phyloP scores from a whole-genome alignment of 2,113 vertebrate species.

The Barbus barbus region DNA sequence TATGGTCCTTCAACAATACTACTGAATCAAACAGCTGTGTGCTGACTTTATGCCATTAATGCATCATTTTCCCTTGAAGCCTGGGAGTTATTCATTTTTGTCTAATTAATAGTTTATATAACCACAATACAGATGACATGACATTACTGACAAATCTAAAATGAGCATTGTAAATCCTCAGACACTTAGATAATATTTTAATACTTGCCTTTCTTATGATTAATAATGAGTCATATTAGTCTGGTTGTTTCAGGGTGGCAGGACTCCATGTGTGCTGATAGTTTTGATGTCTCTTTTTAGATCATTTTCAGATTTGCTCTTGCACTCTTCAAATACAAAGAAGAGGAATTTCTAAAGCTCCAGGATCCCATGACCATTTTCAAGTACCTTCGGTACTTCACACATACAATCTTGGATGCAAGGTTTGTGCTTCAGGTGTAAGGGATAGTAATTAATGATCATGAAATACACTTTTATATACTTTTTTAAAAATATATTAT shows the following conservation, averaged over 20 bases:
- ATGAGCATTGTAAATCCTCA: too few relatives aligned
- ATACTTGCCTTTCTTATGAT: neutral
- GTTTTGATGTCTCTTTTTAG: slow-evolving; percentile 64
- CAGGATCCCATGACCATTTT: slow-evolving; percentile 92
- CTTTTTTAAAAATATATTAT: too few relatives aligned
- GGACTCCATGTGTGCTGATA: neutral
- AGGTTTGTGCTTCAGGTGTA: slow-evolving; percentile 72
- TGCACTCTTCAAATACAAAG: slow-evolving; percentile 94
- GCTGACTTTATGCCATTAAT: too few relatives aligned
- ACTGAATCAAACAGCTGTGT: neutral
- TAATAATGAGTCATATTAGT: neutral
- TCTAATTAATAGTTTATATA: neutral
- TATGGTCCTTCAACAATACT: neutral
- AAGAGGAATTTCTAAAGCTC: slow-evolving; percentile 92
- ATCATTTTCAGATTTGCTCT: slow-evolving; percentile 95
- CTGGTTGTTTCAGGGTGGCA: neutral
- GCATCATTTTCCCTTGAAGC: neutral
- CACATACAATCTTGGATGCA: slow-evolving; percentile 88
- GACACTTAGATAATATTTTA: neutral
- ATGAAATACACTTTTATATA: too few relatives aligned
- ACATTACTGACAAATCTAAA: neutral
- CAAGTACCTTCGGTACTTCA: slow-evolving; percentile 94
- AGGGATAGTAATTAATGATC: neutral
- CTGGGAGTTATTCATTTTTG: neutral
- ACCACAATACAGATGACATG: neutral